Base-by-base conservation (phyloP, 2,888 invertebrate genomes). In the Julus scandinavius region DNA sequence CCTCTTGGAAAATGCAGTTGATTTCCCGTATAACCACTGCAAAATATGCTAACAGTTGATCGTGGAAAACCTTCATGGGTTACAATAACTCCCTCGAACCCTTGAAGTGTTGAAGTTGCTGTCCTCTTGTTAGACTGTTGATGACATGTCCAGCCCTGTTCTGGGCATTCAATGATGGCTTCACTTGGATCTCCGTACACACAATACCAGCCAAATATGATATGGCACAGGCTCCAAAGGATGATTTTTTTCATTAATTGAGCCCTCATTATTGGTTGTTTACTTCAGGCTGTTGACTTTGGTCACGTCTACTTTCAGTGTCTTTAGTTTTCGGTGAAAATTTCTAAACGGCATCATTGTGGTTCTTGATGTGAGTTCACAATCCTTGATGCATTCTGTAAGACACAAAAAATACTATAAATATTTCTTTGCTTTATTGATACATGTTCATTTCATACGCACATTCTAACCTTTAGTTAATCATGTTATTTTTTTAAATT, bases 111-210 rank as follows among this genome's bases (percentile, higher is more conserved):
- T 41, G 49, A 49, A 2, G 86, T 86, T 15, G 86, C 86, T 17
- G 17, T 20, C 86, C 13, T 50, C 5, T 13, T 38, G 2, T 86
- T 15, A 7, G 20, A 50, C 20, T 54, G 45, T 50, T 54, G 54
- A 38, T 72, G 29, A 40, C 87, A 87, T 63, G 87, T 63, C 87
- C 87, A 87, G 11, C 72, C 87, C 17, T 54, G 9, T 63, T 63
- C n/a, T 63, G 63, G 63, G 1, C 63, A 63, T 63, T 63, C 17
- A 4, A 63, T 63, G 63, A n/a, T 63, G 63, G 63, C n/a, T 63
- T 63, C 63, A n/a, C n/a, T n/a, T 5, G n/a, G 17, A n/a, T 63
- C 63, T n/a, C 63, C 63, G n/a, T 85, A 17, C 38, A 85, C 85
- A n/a, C 85, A 85, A 85, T 40, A 45, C 85, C 45, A 45, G 85